Evolutionary conservation across 2,888 invertebrate genomes (phyloP).

Genomic region (Eristalinus aeneus): DNA sequence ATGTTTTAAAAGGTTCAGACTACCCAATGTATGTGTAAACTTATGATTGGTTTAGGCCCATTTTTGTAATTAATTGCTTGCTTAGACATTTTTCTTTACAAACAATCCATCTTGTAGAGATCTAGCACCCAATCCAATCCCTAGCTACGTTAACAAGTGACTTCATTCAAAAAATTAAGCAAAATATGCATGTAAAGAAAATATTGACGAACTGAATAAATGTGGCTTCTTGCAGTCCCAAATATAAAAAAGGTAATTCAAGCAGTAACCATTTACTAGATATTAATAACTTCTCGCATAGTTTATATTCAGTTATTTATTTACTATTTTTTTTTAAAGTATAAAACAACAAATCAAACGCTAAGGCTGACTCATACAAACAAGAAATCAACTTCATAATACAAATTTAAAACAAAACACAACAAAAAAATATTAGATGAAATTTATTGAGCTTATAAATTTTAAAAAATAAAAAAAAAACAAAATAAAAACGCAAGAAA

Average conservation of each 20-base stretch:
- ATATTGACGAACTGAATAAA: constrained; percentile 37
- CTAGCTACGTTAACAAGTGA: too few species aligned
- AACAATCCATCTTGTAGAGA: neutral
- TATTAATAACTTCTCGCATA: neutral
- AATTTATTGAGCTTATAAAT: constrained; percentile 48
- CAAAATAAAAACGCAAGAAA: constrained; percentile 7
- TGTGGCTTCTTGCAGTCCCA: constrained; percentile 49
- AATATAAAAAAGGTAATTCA: neutral
- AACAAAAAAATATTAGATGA: constrained; percentile 11
- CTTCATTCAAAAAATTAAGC: neutral
- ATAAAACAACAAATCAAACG: constrained; percentile 17
- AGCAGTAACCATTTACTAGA: neutral
- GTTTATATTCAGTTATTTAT: constrained; percentile 1
- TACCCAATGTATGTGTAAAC: neutral
- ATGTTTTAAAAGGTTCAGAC: neutral
- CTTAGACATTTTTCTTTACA: neutral
- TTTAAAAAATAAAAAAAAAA: constrained; percentile 10
- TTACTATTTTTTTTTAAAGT: neutral
- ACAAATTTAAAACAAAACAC: constrained; percentile 36
- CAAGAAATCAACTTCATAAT: constrained; percentile 23
- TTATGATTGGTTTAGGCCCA: neutral
- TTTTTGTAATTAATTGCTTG: neutral
- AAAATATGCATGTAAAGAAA: neutral
- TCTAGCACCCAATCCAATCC: neutral
- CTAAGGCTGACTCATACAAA: constrained; percentile 48